Conservation (phyloP, 2,113 vertebrate genomes). For the Corythornis cristatus region DNA sequence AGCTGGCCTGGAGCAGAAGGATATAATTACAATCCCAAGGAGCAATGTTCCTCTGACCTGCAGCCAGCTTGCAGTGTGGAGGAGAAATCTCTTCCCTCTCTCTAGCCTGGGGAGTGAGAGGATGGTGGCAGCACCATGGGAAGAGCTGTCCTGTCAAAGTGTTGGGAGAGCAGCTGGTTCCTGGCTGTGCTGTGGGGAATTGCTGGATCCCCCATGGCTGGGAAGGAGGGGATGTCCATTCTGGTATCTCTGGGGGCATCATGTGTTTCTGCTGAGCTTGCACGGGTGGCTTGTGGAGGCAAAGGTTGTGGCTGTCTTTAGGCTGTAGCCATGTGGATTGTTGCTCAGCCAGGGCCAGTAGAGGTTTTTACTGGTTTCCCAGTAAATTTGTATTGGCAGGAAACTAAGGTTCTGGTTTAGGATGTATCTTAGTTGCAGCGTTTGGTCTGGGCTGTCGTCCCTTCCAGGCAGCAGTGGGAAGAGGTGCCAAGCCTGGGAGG, state of each 20-base stretch:
- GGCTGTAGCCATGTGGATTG: rapidly evolving
- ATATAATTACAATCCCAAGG: constrained; percentile 37
- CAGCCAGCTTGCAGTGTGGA: background rate
- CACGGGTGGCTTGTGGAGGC: background rate
- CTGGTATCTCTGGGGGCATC: background rate
- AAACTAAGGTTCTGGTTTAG: background rate
- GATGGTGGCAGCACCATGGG: background rate
- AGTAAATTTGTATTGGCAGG: background rate
- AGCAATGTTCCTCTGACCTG: constrained; percentile 20
- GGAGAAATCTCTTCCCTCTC: background rate
- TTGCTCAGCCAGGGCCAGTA: background rate
- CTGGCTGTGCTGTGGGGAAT: rapidly evolving
- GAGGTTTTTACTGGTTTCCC: background rate
- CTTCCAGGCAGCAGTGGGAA: background rate
- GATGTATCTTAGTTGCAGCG: background rate
- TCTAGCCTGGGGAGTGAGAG: background rate
- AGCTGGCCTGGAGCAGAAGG: constrained; percentile 31
- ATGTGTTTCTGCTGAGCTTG: background rate
- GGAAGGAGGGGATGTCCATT: background rate
- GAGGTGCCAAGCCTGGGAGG: background rate
- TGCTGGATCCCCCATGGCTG: background rate
- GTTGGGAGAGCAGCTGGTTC: background rate
- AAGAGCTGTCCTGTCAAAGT: background rate
- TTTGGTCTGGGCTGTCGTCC: background rate
- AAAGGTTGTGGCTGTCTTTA: background rate